phyloP scores from a whole-genome alignment of 2,888 invertebrate genomes.

The Cryptops parisi region DNA sequence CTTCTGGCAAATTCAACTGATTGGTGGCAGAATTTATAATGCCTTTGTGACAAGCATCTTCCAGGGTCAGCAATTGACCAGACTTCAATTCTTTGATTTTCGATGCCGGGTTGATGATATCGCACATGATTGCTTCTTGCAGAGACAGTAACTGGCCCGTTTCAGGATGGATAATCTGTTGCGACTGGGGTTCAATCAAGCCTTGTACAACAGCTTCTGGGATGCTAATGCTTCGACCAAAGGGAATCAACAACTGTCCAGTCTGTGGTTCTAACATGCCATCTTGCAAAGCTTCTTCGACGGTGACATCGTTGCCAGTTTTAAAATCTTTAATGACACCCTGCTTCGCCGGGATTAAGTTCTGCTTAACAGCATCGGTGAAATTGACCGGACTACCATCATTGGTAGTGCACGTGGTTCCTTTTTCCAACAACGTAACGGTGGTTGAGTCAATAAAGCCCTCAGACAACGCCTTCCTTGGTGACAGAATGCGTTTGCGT shows the following conservation, averaged over 20 bases:
- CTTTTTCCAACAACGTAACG: slow-evolving; percentile 49
- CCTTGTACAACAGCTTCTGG: slow-evolving; percentile 76
- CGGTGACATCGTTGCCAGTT: slow-evolving; percentile 59
- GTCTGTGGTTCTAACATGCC: slow-evolving; percentile 61
- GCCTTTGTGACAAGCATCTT: slow-evolving; percentile 68
- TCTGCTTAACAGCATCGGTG: slow-evolving; percentile 55
- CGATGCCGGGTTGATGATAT: slow-evolving; percentile 57
- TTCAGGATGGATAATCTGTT: slow-evolving; percentile 73
- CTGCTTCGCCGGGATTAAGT: slow-evolving; percentile 52
- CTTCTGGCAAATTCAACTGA: slow-evolving; percentile 44
- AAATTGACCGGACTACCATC: slow-evolving; percentile 48
- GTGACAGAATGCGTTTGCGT: slow-evolving; percentile 54
- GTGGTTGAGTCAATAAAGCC: slow-evolving; percentile 65
- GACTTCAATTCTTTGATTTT: slow-evolving; percentile 47
- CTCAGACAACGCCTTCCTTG: slow-evolving; percentile 59
- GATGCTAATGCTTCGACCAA: slow-evolving; percentile 63
- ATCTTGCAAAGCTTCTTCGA: slow-evolving; percentile 67
- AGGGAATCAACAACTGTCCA: slow-evolving; percentile 59
- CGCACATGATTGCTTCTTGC: slow-evolving; percentile 56
- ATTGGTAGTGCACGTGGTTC: slow-evolving; percentile 26
- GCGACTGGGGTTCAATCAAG: slow-evolving; percentile 53
- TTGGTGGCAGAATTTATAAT: slow-evolving; percentile 71
- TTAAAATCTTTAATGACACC: slow-evolving; percentile 73
- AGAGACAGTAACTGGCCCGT: slow-evolving; percentile 62
- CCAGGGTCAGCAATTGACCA: slow-evolving; percentile 51